Conservation (phyloP, 2,797 vertebrate genomes). For the Taeniopygia guttata region DNA sequence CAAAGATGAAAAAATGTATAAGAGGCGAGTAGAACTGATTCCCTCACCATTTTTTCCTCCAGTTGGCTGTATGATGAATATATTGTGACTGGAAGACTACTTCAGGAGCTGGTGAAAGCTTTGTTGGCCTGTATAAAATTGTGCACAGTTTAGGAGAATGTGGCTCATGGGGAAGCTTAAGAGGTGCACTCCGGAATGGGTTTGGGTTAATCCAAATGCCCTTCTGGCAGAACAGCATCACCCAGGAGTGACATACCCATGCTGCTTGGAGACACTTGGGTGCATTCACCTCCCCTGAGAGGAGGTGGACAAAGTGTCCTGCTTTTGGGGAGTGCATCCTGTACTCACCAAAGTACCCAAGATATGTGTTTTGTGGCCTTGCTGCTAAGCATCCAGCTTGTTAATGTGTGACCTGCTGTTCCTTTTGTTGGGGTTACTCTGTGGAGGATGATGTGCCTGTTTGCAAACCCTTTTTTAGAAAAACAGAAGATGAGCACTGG, state of each 20-base stretch:
- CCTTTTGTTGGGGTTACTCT: not conserved
- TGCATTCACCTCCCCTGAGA: rapidly evolving
- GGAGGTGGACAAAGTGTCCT: not conserved
- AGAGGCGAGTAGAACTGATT: not conserved
- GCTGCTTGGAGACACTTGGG: not conserved
- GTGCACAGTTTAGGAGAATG: not conserved
- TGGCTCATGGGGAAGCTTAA: not conserved
- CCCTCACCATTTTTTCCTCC: not conserved
- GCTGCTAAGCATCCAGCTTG: not conserved
- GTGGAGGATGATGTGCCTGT: not conserved
- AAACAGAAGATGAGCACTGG: not conserved
- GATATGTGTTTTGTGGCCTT: not conserved
- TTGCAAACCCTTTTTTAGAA: not conserved
- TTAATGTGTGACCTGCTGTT: not conserved
- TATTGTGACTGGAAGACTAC: not conserved
- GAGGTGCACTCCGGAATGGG: not conserved
- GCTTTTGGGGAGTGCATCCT: not conserved
- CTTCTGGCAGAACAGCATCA: not conserved
- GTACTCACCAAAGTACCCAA: not conserved
- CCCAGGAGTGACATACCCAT: rapidly evolving
- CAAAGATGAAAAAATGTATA: not conserved
- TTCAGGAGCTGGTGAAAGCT: not conserved
- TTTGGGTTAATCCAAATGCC: not conserved
- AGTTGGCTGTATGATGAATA: not conserved
- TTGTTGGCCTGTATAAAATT: not conserved